Percentiles rank a stretch among this genome's conserved stretches.
phyloP scores from a whole-genome alignment of 53 echinoderm and acorn worm genomes.

The Stichopus horrens region DNA sequence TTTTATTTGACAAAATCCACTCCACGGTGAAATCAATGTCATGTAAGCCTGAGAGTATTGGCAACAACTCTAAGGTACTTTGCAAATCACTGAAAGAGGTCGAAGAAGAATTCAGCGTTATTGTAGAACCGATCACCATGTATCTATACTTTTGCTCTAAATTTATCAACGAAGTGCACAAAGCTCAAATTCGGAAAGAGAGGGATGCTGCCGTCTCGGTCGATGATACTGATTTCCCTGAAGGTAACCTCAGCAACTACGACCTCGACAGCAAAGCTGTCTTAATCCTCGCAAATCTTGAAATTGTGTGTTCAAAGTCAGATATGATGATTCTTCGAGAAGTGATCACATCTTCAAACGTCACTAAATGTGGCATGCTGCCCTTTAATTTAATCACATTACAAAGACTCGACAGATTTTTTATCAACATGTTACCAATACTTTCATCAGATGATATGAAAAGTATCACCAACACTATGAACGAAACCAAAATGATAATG shows the following conservation, averaged over 20 bases:
- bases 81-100: not conserved
- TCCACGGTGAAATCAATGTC: not conserved
- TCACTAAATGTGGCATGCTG: not conserved
- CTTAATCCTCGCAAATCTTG: not conserved
- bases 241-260: not conserved
- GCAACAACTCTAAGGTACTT: not conserved
- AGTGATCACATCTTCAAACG: conserved; percentile 18
- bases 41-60: not conserved
- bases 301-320: not conserved
- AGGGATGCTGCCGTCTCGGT: not conserved
- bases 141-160: conserved; percentile 19
- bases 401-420: conserved; percentile 25
- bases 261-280: conserved; percentile 8
- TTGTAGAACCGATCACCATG: not conserved
- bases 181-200: not conserved
- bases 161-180: conserved; percentile 16
- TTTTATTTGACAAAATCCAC: not conserved
- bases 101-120: not conserved
- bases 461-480: not conserved
- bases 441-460: conserved; percentile 12
- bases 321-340: not conserved
- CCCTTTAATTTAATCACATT: conserved; percentile 11
- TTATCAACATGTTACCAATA: not conserved
- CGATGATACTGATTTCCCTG: not conserved
- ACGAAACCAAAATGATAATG: conserved; percentile 24